These are phyloP conservation scores for Ursus arctos DNA, from an alignment of 2,113 vertebrate species.

Conservation along the genomic window DNA sequence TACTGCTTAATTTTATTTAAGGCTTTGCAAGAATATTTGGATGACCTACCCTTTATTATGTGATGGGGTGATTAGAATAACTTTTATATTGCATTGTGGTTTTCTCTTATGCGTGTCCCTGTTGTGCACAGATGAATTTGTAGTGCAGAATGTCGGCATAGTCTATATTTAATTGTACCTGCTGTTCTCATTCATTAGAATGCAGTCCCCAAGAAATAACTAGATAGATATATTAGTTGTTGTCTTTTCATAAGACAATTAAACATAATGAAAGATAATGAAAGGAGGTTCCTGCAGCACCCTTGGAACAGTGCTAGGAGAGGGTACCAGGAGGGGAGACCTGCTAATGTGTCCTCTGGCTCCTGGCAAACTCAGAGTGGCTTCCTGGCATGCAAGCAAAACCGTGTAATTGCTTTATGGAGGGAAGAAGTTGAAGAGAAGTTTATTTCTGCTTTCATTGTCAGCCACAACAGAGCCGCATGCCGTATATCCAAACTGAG, in stretches of 20 bases:
- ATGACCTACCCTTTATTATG: conserved; percentile 66
- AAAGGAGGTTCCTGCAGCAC: neutral
- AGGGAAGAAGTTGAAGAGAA: neutral
- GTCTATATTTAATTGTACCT: conserved; percentile 68
- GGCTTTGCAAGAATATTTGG: conserved; percentile 71
- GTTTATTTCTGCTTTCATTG: conserved; percentile 24
- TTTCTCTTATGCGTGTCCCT: conserved; percentile 34
- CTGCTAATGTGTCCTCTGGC: neutral
- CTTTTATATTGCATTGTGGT: neutral
- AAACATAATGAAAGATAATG: conserved; percentile 66
- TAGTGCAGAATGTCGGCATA: neutral
- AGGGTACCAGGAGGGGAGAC: neutral
- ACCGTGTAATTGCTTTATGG: conserved; percentile 14
- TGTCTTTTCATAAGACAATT: conserved; percentile 74
- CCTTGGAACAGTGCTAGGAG: neutral
- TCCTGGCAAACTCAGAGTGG: conserved; percentile 23
- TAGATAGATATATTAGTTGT: conserved; percentile 68
- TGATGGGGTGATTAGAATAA: conserved; percentile 65
- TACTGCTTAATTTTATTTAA: conserved; percentile 79
- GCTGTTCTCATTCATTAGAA: conserved; percentile 64
- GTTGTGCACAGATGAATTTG: conserved; percentile 59
- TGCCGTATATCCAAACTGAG: neutral
- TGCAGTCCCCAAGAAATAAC: conserved; percentile 32
- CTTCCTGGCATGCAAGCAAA: neutral
- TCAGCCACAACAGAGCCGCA: neutral